Conservation (phyloP, 2,797 vertebrate genomes). For the Manis javanica region DNA sequence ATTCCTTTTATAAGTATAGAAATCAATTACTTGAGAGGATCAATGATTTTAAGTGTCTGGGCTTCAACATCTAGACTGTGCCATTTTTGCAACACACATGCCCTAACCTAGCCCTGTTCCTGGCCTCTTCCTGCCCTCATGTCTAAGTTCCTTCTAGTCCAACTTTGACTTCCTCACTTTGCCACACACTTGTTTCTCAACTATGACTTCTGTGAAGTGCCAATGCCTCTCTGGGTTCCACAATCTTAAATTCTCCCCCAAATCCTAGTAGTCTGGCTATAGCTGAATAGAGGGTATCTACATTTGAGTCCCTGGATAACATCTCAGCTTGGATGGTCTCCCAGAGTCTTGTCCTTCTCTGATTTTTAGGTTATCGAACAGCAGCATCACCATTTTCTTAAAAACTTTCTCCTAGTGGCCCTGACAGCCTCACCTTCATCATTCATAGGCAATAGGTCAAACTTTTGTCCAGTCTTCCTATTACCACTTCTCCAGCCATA, state of each 20-base stretch:
- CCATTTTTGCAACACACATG: accelerated
- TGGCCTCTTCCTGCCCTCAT: not conserved
- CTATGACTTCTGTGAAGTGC: not conserved
- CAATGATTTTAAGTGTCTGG: not conserved
- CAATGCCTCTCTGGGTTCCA: not conserved
- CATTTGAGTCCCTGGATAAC: not conserved
- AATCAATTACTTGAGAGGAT: not conserved
- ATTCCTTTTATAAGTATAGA: not conserved
- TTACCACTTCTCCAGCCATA: not conserved
- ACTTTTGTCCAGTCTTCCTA: not conserved
- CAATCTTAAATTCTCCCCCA: conserved; percentile 25
- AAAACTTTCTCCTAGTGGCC: not conserved
- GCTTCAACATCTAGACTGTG: not conserved
- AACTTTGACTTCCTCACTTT: not conserved
- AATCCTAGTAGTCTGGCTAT: not conserved
- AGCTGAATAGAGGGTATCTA: not conserved
- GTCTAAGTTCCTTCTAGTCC: not conserved
- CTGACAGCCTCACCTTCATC: not conserved
- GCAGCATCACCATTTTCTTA: not conserved
- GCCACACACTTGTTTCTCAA: not conserved
- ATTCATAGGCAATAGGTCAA: not conserved
- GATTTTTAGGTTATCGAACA: not conserved
- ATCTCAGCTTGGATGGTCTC: not conserved
- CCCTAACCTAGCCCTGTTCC: not conserved
- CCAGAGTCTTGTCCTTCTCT: not conserved